Conservation (phyloP, 2,888 invertebrate species). For the Plebejus melissa region DNA sequence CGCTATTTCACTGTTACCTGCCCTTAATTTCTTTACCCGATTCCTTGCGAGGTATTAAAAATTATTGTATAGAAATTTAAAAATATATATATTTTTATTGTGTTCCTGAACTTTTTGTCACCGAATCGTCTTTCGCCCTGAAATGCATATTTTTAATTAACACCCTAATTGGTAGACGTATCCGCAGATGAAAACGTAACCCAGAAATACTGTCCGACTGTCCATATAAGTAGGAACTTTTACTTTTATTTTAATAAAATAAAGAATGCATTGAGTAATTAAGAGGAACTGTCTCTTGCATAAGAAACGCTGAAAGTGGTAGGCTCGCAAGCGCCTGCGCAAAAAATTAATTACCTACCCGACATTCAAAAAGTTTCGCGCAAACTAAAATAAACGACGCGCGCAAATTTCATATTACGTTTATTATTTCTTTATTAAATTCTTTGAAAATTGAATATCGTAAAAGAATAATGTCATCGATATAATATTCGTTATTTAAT, state of each 20-base stretch:
- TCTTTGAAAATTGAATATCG: not conserved
- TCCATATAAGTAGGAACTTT: conserved; percentile 1
- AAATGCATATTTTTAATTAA: conserved; percentile 18
- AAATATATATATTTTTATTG: conserved; percentile 6
- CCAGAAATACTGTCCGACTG: not conserved
- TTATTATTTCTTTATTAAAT: not conserved
- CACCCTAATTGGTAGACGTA: not conserved
- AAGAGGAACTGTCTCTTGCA: conserved; percentile 13
- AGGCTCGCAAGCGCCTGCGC: conserved; percentile 1
- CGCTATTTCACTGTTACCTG: too few species aligned
- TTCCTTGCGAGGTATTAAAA: not conserved
- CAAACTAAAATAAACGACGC: conserved; percentile 5
- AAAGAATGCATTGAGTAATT: conserved; percentile 2
- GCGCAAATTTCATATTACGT: not conserved
- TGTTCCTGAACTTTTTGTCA: not conserved
- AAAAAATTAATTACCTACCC: conserved; percentile 18
- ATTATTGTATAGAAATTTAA: not conserved
- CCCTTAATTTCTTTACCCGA: not conserved
- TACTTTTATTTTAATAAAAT: conserved; percentile 10
- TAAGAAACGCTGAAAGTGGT: conserved; percentile 3
- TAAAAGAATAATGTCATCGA: not conserved
- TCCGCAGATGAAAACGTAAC: conserved; percentile 10
- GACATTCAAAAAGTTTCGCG: conserved; percentile 9
- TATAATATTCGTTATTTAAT: not conserved
- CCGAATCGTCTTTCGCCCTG: not conserved